phyloP scores from a whole-genome alignment of 1,140 invertebrate species.

The Harpegnathos saltator region DNA sequence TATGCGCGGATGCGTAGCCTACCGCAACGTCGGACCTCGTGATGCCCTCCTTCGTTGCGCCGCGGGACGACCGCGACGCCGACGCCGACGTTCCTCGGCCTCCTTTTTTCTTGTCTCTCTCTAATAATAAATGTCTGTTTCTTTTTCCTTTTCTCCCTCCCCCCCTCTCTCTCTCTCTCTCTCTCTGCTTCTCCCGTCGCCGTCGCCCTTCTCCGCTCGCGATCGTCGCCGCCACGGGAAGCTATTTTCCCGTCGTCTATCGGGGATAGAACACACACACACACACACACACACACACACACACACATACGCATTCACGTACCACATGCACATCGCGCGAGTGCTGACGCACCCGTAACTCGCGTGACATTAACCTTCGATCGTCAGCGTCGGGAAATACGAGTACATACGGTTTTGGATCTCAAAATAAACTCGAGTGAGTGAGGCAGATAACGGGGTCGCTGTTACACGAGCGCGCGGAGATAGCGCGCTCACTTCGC shows the following conservation, averaged over 20 bases:
- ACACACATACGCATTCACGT: no score
- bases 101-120: background rate
- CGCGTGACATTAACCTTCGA: constrained; percentile 72
- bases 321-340: no score
- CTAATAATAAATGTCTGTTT: constrained; percentile 51
- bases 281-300: background rate
- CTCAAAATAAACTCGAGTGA: constrained; percentile 47
- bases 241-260: constrained; percentile 75
- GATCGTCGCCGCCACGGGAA: constrained; percentile 34
- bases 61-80: background rate
- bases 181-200: constrained; percentile 28
- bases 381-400: constrained; percentile 60
- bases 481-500: no score
- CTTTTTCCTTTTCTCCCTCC: background rate
- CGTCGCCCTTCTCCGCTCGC: constrained; percentile 32
- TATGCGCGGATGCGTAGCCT: constrained; percentile 78
- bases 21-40: constrained; percentile 79
- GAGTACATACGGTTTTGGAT: constrained; percentile 28
- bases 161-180: constrained; percentile 8
- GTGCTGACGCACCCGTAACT: constrained; percentile 26
- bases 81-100: constrained; percentile 3
- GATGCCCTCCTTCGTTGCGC: constrained; percentile 57
- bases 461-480: constrained; percentile 23
- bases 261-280: constrained; percentile 72
- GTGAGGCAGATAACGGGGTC: constrained; percentile 11